phyloP scores from a whole-genome alignment of 2,113 vertebrate species.

The Pteruthius melanotis region DNA sequence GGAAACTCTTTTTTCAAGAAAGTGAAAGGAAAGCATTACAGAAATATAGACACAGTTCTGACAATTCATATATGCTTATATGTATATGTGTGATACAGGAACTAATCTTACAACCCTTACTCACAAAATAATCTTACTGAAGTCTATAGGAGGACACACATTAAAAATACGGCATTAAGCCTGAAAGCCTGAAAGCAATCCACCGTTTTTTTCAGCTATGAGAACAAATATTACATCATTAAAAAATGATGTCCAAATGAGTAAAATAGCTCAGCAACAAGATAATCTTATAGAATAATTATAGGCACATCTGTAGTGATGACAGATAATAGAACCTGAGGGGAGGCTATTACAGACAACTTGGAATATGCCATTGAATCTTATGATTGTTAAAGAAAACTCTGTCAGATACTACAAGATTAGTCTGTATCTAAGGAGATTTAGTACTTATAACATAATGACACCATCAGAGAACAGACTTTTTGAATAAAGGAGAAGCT shows the following conservation, averaged over 20 bases:
- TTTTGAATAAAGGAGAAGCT: not conserved
- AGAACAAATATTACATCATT: constrained; percentile 8
- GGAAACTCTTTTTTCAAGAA: not conserved
- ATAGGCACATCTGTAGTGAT: not conserved
- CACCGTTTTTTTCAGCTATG: not conserved
- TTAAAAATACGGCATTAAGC: not conserved
- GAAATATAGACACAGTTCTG: not conserved
- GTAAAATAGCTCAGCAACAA: constrained; percentile 2
- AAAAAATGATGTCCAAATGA: not conserved
- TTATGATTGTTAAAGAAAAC: not conserved
- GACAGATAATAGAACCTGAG: not conserved
- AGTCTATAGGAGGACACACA: not conserved
- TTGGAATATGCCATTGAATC: not conserved
- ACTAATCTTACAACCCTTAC: not conserved
- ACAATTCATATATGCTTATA: not conserved
- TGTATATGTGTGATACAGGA: not conserved
- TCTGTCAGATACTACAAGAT: not conserved
- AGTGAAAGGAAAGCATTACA: not conserved
- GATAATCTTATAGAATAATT: not conserved
- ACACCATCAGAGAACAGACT: not conserved
- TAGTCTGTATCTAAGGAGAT: not conserved
- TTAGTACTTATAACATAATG: not conserved
- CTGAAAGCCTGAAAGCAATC: not conserved
- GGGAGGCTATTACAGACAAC: not conserved
- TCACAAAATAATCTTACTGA: not conserved